Evolutionary conservation across 2,113 vertebrate genomes (phyloP).

Genomic region (Aspiorhynchus laticeps): DNA sequence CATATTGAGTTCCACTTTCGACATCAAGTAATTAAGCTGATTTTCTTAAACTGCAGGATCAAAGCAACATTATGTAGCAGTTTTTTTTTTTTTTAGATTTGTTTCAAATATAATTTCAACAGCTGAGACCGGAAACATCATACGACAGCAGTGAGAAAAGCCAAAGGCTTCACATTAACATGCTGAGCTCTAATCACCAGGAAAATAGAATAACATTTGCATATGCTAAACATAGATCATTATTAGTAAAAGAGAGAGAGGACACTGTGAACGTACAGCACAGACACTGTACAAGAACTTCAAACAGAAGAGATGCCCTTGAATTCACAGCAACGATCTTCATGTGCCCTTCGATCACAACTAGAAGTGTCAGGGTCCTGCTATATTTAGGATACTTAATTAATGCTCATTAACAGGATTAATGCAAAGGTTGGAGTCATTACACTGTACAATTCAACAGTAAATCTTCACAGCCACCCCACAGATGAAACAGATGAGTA

Average conservation of each 20-base stretch:
- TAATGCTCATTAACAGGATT: conserved; percentile 37
- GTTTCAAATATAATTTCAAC: not conserved
- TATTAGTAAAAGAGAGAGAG: conserved; percentile 19
- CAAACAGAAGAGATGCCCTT: conserved; percentile 21
- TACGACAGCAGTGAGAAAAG: not conserved
- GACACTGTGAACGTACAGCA: not conserved
- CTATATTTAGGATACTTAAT: conserved; percentile 11
- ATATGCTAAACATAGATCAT: conserved; percentile 22
- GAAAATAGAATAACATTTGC: conserved; percentile 31
- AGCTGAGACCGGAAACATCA: conserved; percentile 10
- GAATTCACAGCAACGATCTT: not conserved
- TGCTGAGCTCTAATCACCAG: not conserved
- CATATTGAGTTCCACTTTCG: not conserved
- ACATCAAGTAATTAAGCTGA: not conserved
- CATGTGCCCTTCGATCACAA: not conserved
- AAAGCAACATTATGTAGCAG: not conserved
- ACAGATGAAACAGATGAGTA: conserved; percentile 20
- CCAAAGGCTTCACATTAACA: conserved; percentile 23
- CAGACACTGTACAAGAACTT: not conserved
- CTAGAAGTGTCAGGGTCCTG: conserved; percentile 19
- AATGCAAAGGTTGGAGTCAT: conserved; percentile 43
- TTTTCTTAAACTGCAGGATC: conserved; percentile 21
- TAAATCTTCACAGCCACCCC: not conserved
- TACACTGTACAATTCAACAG: not conserved
- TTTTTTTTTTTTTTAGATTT: not conserved